Evolutionary conservation across 2,888 invertebrate species (phyloP), one percentile per base, ranked within the genome.

Genomic region (Teinopalpus imperialis): DNA sequence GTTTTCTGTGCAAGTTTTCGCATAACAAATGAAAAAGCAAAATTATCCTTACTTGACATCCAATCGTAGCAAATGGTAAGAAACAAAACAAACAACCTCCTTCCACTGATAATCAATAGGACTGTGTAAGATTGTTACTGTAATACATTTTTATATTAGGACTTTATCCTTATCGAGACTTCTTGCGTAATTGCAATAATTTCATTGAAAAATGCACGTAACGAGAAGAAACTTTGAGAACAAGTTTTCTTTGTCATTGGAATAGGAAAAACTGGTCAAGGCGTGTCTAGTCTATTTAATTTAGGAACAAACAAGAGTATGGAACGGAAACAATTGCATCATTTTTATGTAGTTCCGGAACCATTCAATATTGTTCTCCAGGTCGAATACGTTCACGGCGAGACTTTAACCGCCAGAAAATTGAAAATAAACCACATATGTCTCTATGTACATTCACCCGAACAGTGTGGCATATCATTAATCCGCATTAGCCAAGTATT

Each of bases 401-500:
- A n/a, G n/a, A n/a, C n/a, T n/a, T n/a, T n/a, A n/a, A n/a, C n/a
- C n/a, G n/a, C n/a, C n/a, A n/a, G n/a, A n/a, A n/a, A n/a, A n/a
- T n/a, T n/a, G n/a, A n/a, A n/a, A n/a, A n/a, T n/a, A n/a, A n/a
- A n/a, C n/a, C n/a, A n/a, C n/a, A n/a, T n/a, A n/a, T n/a, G n/a
- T n/a, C n/a, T n/a, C n/a, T n/a, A n/a, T 55, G 70, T 68, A 44
- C 40, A 14, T 16, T 27, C 9, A 27, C 21, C 3, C 2, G 30
- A 5, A 10, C 43, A 30, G 36, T 36, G 48, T 29, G 47, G 49
- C 43, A 40, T 37, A 53, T 50, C 71, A 81, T 81, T 81, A 81
- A 81, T 81, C 73, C 69, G 60, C 63, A 80, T 82, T 81, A 82
- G 75, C 78, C 68, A 74, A 82, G 82, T 81, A 77, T 79, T 76